A percentile compares a stretch with the other conserved stretches of the same genome.
phyloP scores from a whole-genome alignment of 1,140 invertebrate species.

The Diachasma alloeum region DNA sequence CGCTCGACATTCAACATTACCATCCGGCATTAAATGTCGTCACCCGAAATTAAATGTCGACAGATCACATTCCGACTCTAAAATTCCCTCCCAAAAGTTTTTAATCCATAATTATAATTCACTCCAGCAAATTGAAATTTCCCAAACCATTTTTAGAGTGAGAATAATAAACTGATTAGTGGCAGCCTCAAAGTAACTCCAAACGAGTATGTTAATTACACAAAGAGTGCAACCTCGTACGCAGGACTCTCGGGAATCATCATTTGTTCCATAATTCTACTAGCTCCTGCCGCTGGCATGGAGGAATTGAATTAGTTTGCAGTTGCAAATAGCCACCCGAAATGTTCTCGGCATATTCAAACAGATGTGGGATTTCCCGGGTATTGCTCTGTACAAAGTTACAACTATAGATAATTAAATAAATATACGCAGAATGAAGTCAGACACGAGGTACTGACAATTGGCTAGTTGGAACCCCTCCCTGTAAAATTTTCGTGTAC shows the following conservation, averaged over 20 bases:
- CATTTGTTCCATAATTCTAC: neutral
- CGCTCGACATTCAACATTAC: no score
- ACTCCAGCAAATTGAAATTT: no score
- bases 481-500: neutral
- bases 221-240: neutral
- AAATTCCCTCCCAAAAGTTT: no score
- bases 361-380: neutral
- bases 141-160: no score
- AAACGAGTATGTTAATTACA: neutral
- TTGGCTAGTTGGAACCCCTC: neutral
- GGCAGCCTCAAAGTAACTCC: neutral
- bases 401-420: neutral
- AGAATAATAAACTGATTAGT: neutral
- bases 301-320: neutral
- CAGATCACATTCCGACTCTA: no score
- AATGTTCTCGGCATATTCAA: neutral
- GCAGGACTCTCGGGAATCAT: neutral
- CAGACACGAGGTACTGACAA: neutral
- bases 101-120: no score
- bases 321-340: neutral
- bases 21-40: no score
- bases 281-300: neutral
- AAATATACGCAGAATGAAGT: neutral
- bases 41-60: no score
- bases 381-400: neutral